Percentiles rank a stretch among this genome's conserved stretches.
These are phyloP conservation scores for Spilogale gracilis DNA, from an alignment of 2,113 vertebrate genomes.

Conservation along the genomic window DNA sequence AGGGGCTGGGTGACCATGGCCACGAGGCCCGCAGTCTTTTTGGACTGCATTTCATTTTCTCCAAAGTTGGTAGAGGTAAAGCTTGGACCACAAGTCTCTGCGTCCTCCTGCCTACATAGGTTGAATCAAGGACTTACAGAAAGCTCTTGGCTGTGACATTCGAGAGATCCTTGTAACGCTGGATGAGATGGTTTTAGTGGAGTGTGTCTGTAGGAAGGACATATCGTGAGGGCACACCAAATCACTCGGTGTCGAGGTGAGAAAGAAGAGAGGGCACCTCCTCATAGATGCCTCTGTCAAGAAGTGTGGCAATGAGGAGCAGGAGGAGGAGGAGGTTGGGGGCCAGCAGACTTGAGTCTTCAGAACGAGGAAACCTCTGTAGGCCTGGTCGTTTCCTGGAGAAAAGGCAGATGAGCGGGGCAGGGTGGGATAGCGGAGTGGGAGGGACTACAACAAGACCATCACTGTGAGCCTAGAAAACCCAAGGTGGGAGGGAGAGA, in stretches of 20 bases:
- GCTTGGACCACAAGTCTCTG: background rate
- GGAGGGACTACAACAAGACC: background rate
- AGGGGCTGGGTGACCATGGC: background rate
- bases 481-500: too few relatives aligned
- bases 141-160: background rate
- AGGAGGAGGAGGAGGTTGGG: too few relatives aligned
- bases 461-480: background rate
- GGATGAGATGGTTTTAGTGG: background rate
- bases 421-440: background rate
- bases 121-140: background rate
- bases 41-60: background rate
- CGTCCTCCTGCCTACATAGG: background rate
- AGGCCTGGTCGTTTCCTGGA: too few relatives aligned
- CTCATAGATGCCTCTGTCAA: background rate
- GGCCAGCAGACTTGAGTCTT: background rate
- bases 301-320: background rate
- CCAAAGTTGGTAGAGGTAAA: background rate
- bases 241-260: background rate
- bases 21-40: background rate
- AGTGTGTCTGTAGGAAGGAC: background rate
- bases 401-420: too few relatives aligned
- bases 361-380: background rate
- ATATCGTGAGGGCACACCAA: fast-evolving
- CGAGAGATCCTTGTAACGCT: background rate
- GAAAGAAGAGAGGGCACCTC: background rate